Conservation (phyloP, 2,113 vertebrate genomes). For the Physeter macrocephalus region DNA sequence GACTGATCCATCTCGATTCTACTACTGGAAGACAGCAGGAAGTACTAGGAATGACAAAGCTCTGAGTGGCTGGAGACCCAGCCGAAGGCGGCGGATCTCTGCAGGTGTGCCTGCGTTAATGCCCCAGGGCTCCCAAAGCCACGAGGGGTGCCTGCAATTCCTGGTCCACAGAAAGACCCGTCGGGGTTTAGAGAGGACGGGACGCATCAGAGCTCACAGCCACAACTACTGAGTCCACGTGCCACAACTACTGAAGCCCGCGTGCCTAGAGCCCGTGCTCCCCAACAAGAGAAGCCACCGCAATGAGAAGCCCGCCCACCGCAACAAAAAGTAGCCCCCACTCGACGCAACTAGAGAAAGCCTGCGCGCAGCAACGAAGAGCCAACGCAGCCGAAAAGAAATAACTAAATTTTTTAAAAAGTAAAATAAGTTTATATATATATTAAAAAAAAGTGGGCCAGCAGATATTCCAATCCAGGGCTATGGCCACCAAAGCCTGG, state of each 20-base stretch:
- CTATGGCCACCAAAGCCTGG: accelerated
- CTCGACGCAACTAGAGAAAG: too few relatives aligned
- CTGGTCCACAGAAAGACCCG: neutral
- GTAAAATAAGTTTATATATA: too few relatives aligned
- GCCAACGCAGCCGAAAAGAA: too few relatives aligned
- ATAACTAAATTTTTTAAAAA: too few relatives aligned
- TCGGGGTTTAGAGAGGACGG: neutral
- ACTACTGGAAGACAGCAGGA: neutral
- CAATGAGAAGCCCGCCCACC: too few relatives aligned
- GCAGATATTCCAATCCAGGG: neutral
- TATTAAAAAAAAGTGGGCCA: accelerated
- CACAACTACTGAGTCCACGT: too few relatives aligned
- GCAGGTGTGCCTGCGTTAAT: accelerated
- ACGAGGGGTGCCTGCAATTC: accelerated
- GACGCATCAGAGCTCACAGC: accelerated
- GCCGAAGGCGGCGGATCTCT: neutral
- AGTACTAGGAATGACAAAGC: neutral
- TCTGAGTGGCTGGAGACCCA: neutral
- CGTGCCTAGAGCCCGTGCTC: too few relatives aligned
- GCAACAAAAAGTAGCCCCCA: too few relatives aligned
- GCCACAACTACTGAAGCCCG: too few relatives aligned
- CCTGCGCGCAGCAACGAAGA: too few relatives aligned
- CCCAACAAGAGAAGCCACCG: too few relatives aligned
- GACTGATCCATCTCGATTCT: neutral
- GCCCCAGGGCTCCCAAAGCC: neutral